These are phyloP conservation scores for Ormyrus thymus DNA, from an alignment of 2,888 invertebrate species.

Conservation along the genomic window DNA sequence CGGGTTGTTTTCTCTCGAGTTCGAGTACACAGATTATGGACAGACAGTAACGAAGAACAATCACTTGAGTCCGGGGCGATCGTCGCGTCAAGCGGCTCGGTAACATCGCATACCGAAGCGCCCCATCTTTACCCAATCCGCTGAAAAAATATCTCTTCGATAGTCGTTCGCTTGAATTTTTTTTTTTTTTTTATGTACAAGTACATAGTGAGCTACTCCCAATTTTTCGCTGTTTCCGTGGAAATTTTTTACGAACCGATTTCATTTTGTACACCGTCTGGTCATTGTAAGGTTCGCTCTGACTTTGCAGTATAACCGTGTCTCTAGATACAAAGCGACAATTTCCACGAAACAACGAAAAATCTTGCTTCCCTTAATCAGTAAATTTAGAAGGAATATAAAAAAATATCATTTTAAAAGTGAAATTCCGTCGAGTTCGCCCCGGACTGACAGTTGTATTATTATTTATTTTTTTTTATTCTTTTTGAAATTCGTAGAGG, in stretches of 20 bases:
- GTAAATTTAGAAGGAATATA: background rate
- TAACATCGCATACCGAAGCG: constrained; percentile 57
- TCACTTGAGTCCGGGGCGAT: constrained; percentile 54
- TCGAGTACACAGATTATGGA: background rate
- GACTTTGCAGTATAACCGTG: background rate
- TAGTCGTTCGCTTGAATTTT: constrained; percentile 31
- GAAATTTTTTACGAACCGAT: too few species aligned
- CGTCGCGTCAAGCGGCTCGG: constrained; percentile 43
- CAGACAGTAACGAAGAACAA: background rate
- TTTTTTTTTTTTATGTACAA: too few species aligned
- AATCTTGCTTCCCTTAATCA: background rate
- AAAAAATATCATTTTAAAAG: constrained; percentile 17
- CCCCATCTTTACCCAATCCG: constrained; percentile 3
- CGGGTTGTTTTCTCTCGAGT: constrained; percentile 18
- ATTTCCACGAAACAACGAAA: constrained; percentile 23
- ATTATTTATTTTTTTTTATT: constrained; percentile 3
- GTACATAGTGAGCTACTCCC: too few species aligned
- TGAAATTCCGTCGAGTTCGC: constrained; percentile 23
- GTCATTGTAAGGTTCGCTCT: too few species aligned
- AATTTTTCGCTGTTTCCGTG: too few species aligned
- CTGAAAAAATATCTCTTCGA: constrained; percentile 44
- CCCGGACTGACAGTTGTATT: constrained; percentile 32
- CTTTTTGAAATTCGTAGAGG: constrained; percentile 35
- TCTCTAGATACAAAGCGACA: constrained; percentile 12
- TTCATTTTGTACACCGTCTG: too few species aligned